Conservation (phyloP, 2,888 invertebrate genomes). For the Rutpela maculata region DNA sequence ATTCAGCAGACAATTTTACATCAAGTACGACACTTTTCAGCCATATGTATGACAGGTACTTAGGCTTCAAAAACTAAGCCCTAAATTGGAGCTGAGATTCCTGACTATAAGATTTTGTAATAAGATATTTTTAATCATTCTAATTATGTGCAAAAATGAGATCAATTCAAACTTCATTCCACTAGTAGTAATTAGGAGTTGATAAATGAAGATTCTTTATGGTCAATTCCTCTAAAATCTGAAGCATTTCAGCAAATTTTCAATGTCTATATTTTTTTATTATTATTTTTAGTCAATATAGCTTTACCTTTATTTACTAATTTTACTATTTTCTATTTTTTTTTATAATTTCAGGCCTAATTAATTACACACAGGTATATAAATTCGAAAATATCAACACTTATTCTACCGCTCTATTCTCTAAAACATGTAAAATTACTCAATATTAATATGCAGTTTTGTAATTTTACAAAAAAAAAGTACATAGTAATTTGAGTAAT, state of each 20-base stretch:
- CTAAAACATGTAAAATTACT: conserved; percentile 1
- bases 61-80: too few relatives aligned
- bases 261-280: conserved; percentile 4
- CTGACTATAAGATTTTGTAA: too few relatives aligned
- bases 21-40: too few relatives aligned
- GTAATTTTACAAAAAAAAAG: background rate
- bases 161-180: too few relatives aligned
- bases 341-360: conserved; percentile 11
- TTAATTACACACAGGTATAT: conserved; percentile 11
- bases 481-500: background rate
- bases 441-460: background rate
- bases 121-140: too few relatives aligned
- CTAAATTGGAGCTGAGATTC: too few relatives aligned
- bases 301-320: conserved; percentile 5
- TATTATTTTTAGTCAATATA: background rate
- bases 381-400: conserved; percentile 19
- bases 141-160: too few relatives aligned
- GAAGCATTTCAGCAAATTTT: background rate
- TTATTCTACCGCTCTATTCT: conserved; percentile 20
- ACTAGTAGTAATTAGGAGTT: too few relatives aligned
- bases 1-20: too few relatives aligned
- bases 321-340: background rate
- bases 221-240: conserved; percentile 14
- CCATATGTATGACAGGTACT: too few relatives aligned
- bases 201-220: background rate